Conservation (phyloP, 2,797 vertebrate species). For the Hydrocynus forskahlii region DNA sequence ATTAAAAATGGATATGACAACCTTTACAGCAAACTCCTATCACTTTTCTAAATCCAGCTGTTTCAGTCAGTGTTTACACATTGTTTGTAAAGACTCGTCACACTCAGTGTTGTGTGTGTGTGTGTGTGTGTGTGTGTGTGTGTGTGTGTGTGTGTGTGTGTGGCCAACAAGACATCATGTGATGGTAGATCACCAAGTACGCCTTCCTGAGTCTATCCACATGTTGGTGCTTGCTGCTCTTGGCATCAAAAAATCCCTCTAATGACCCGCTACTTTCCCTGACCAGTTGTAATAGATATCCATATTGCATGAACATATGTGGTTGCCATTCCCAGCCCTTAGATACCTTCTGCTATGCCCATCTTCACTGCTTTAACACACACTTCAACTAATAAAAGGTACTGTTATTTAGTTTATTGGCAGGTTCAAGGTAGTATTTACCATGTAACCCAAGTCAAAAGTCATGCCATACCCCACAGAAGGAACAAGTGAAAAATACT, state of each 20-base stretch:
- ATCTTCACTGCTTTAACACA: neutral
- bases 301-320: neutral
- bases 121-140: too few species aligned
- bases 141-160: too few species aligned
- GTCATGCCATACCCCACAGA: neutral
- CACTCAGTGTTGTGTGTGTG: neutral
- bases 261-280: neutral
- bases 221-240: neutral
- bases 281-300: neutral
- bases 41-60: neutral
- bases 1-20: neutral
- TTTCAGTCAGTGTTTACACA: neutral
- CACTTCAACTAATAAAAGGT: neutral
- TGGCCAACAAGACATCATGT: constrained; percentile 53
- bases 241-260: constrained; percentile 11
- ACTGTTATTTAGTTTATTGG: neutral
- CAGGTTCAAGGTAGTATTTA: neutral
- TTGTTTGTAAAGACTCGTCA: neutral
- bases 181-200: constrained; percentile 36
- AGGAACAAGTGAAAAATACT: too few species aligned
- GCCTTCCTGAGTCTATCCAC: neutral
- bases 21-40: neutral
- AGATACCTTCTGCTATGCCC: neutral
- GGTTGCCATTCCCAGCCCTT: neutral
- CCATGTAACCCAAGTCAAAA: neutral